Evolutionary conservation across 2,113 vertebrate genomes (phyloP).

Genomic region (Tringa solitaria): DNA sequence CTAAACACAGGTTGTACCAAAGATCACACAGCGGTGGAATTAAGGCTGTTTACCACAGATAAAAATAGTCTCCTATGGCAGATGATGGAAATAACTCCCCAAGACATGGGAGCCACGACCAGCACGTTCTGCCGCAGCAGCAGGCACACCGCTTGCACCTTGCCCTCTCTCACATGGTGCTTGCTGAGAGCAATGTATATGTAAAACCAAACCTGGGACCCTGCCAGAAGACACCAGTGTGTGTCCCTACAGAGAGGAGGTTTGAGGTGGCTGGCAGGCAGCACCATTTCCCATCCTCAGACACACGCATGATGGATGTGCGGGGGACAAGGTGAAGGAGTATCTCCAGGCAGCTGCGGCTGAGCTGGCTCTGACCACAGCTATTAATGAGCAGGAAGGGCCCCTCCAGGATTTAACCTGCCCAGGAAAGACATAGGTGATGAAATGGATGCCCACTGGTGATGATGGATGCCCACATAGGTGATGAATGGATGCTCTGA

Average conservation of each 20-base stretch:
- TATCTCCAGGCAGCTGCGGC: background rate
- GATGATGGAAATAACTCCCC: background rate
- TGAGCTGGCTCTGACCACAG: background rate
- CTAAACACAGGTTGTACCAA: background rate
- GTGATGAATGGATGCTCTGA: no score
- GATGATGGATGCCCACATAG: background rate
- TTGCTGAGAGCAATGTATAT: rapidly evolving
- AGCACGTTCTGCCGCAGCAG: background rate
- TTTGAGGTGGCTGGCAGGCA: background rate
- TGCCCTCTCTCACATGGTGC: background rate
- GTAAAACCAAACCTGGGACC: background rate
- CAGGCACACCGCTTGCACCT: background rate
- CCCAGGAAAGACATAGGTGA: background rate
- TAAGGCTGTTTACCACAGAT: background rate
- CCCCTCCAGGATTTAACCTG: background rate
- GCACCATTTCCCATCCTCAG: background rate
- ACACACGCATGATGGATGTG: rapidly evolving
- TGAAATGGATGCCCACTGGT: background rate
- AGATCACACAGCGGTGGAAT: background rate
- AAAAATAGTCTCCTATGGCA: background rate
- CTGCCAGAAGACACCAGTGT: background rate
- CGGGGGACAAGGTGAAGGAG: background rate
- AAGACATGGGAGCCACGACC: background rate
- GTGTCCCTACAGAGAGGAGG: background rate
- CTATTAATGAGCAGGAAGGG: background rate